These are phyloP conservation scores for Trachelus stipa DNA, from an alignment of 2,888 invertebrate species.

Conservation along the genomic window DNA sequence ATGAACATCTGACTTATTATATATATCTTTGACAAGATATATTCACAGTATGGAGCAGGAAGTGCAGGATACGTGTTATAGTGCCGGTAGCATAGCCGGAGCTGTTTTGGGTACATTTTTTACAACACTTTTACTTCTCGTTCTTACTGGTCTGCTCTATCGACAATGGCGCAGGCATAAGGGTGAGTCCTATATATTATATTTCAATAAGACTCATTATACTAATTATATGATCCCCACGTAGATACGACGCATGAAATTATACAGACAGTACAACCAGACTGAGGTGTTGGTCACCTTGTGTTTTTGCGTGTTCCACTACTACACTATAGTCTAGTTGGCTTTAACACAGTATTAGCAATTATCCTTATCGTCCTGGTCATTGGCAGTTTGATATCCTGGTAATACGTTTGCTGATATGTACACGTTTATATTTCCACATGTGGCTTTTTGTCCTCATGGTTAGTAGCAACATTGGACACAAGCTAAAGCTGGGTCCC, in stretches of 20 bases:
- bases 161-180: slow-evolving; percentile 74
- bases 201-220: neutral
- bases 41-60: slow-evolving; percentile 44
- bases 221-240: neutral
- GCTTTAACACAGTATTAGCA: neutral
- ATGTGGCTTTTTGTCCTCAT: neutral
- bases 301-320: neutral
- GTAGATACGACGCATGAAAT: neutral
- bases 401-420: neutral
- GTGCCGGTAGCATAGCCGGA: slow-evolving; percentile 77
- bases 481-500: slow-evolving; percentile 1
- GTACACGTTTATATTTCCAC: neutral
- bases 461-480: neutral
- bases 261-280: neutral
- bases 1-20: neutral
- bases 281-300: neutral
- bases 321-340: neutral
- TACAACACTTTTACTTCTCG: slow-evolving; percentile 73
- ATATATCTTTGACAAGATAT: neutral
- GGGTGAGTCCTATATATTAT: slow-evolving; percentile 44
- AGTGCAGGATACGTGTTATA: slow-evolving; percentile 69
- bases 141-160: slow-evolving; percentile 71
- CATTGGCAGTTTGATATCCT: neutral
- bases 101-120: slow-evolving; percentile 79
- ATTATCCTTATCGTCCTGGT: neutral